Evolutionary conservation across 2,797 vertebrate species (phyloP).

Genomic region (Micropoecilia bifurca): DNA sequence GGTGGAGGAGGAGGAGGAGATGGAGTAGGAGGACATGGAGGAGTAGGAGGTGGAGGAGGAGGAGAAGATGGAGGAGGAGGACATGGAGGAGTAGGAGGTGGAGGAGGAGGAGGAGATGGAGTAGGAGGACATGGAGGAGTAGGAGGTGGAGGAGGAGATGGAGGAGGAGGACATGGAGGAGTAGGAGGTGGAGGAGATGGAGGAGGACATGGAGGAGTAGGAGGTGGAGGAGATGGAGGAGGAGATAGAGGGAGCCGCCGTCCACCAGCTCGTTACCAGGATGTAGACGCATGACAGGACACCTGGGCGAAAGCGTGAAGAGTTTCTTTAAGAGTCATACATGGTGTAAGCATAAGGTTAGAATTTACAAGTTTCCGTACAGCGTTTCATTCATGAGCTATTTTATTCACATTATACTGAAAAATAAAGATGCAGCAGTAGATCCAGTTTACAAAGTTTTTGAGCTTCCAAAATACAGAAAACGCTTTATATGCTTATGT

Average conservation of each 20-base stretch:
- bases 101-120: too few species aligned
- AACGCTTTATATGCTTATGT: background rate
- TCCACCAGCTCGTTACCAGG: conserved; percentile 55
- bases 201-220: too few species aligned
- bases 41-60: too few species aligned
- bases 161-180: too few species aligned
- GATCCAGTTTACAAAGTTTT: background rate
- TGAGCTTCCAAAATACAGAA: background rate
- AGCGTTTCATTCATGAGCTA: background rate
- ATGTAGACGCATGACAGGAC: conserved; percentile 48
- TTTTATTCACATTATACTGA: background rate
- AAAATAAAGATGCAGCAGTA: background rate
- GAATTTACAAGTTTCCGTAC: background rate
- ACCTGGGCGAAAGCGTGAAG: background rate
- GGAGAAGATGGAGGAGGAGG: too few species aligned
- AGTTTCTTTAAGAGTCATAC: background rate
- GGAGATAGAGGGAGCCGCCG: conserved; percentile 34
- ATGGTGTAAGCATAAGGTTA: background rate
- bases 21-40: too few species aligned
- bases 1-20: too few species aligned
- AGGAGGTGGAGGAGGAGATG: too few species aligned
- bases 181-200: too few species aligned
- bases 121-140: too few species aligned
- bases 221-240: too few species aligned
- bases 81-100: too few species aligned